These are phyloP conservation scores for Oxyura jamaicensis DNA, from an alignment of 2,113 vertebrate genomes.

Conservation along the genomic window DNA sequence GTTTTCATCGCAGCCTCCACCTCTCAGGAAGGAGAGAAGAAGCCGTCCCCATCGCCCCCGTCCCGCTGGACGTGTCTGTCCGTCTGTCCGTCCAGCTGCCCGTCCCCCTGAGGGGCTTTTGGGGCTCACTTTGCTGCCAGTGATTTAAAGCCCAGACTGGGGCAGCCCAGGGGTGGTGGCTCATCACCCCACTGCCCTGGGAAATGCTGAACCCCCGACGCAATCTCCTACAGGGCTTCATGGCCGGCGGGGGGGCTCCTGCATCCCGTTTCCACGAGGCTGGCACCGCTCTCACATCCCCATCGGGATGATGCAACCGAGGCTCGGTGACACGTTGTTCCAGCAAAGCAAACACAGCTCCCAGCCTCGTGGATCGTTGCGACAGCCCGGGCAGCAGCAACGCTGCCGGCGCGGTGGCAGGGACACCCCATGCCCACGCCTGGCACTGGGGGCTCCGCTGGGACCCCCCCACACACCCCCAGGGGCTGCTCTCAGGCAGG, in stretches of 20 bases:
- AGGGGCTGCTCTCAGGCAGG: fast-evolving
- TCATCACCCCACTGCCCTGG: background rate
- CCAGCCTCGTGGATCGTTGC: background rate
- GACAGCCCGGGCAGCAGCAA: background rate
- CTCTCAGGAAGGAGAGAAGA: background rate
- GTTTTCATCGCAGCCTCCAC: background rate
- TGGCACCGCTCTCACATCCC: background rate
- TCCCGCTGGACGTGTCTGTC: background rate
- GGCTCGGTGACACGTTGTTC: background rate
- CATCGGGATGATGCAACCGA: background rate
- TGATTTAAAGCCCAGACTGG: background rate
- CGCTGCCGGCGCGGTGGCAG: background rate
- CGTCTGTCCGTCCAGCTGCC: fast-evolving
- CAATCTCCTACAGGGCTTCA: background rate
- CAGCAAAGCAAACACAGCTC: background rate
- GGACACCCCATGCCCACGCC: fast-evolving
- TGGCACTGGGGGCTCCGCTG: too few species aligned
- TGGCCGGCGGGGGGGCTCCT: background rate
- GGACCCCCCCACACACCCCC: too few species aligned
- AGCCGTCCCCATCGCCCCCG: fast-evolving
- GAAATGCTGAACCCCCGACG: background rate
- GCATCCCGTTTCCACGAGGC: background rate
- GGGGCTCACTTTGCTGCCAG: background rate
- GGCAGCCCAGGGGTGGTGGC: fast-evolving
- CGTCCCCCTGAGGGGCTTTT: background rate